Conservation (phyloP, 2,797 vertebrate genomes). For the Apodemus agrarius region DNA sequence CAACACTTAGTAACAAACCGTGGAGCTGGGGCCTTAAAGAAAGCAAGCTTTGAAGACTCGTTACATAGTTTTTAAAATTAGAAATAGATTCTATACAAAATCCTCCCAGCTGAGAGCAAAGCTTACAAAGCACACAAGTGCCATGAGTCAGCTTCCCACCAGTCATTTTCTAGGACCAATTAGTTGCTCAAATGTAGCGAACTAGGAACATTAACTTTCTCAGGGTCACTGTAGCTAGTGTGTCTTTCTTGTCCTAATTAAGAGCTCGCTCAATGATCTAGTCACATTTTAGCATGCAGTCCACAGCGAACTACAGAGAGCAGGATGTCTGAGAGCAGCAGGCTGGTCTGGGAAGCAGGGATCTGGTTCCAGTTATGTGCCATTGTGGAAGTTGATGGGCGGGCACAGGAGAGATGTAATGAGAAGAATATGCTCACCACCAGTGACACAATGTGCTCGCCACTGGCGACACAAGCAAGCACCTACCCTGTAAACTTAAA, state of each 20-base stretch:
- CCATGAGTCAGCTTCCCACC: background rate
- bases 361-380: background rate
- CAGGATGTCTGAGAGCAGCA: background rate
- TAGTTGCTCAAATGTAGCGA: slow-evolving; percentile 52
- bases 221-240: background rate
- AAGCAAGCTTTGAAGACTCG: slow-evolving; percentile 17
- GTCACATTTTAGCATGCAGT: background rate
- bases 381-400: background rate
- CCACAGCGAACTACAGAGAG: background rate
- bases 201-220: slow-evolving; percentile 27
- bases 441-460: background rate
- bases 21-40: slow-evolving; percentile 5
- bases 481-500: background rate
- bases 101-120: slow-evolving; percentile 8
- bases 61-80: slow-evolving; percentile 42
- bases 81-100: slow-evolving; percentile 30
- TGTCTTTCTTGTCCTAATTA: background rate
- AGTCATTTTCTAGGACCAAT: background rate
- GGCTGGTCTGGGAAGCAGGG: background rate
- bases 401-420: rapidly evolving
- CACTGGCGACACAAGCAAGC: background rate
- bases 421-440: background rate
- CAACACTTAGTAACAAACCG: slow-evolving; percentile 46
- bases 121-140: background rate
- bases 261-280: background rate